Conservation (phyloP, 1,140 invertebrate species). For the Galleria mellonella region DNA sequence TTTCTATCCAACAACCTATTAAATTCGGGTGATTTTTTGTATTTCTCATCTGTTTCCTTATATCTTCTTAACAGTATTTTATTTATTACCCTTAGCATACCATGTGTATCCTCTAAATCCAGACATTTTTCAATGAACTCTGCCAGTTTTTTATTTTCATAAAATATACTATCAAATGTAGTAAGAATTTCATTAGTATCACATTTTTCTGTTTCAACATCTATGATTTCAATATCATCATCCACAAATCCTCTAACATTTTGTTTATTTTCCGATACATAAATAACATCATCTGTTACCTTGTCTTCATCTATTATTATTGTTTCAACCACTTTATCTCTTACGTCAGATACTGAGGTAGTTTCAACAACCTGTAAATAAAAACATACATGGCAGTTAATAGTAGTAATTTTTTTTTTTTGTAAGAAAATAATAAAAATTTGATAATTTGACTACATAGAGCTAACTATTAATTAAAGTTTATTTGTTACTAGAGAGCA, state of each 20-base stretch:
- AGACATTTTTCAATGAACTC: slow-evolving; percentile 32
- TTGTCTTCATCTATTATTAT: slow-evolving; percentile 3
- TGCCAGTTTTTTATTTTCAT: slow-evolving; percentile 16
- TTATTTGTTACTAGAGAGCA: no score
- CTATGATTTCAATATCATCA: slow-evolving; percentile 2
- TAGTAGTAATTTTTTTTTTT: no score
- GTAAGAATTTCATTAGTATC: not conserved
- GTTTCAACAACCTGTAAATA: no score
- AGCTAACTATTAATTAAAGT: no score
- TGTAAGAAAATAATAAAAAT: no score
- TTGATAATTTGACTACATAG: no score
- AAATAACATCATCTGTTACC: not conserved
- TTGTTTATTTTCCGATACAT: not conserved
- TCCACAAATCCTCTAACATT: not conserved
- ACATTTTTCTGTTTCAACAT: not conserved
- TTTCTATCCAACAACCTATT: slow-evolving; percentile 19
- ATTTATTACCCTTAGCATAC: slow-evolving; percentile 34
- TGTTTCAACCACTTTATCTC: not conserved
- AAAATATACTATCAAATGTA: slow-evolving; percentile 5
- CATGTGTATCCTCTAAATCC: slow-evolving; percentile 19
- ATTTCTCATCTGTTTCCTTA: slow-evolving; percentile 13
- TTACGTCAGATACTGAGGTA: not conserved
- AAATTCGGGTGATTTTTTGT: slow-evolving; percentile 23
- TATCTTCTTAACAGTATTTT: slow-evolving; percentile 21
- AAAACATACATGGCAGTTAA: no score